These are phyloP conservation scores for Chondrosia reniformis DNA, from an alignment of 37 sponge, comb jelly and placozoan species.

Conservation along the genomic window DNA sequence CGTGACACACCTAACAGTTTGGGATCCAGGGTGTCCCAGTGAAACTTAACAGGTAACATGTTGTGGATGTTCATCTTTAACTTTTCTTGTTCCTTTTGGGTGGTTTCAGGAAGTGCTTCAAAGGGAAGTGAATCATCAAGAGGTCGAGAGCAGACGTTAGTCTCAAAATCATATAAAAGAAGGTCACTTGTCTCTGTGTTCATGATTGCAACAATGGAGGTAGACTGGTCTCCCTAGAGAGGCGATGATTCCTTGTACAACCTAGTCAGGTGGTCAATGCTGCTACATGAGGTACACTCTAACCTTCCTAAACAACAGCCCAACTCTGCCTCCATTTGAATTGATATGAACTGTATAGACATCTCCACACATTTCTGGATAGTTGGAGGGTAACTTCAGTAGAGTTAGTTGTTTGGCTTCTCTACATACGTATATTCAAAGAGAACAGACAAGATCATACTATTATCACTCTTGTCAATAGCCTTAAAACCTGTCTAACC, in stretches of 20 bases:
- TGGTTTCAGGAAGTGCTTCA: slow-evolving; percentile 20
- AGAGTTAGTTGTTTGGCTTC: slow-evolving; percentile 55
- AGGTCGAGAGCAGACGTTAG: not conserved
- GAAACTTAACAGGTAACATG: slow-evolving; percentile 10
- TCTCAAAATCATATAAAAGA: slow-evolving; percentile 3
- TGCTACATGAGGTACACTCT: not conserved
- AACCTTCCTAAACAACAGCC: slow-evolving; percentile 48
- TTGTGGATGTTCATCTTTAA: slow-evolving; percentile 21
- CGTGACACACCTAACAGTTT: slow-evolving; percentile 44
- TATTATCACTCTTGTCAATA: no score
- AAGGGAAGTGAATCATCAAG: not conserved
- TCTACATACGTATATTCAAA: slow-evolving; percentile 31
- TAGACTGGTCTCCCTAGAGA: not conserved
- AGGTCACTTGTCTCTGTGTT: not conserved
- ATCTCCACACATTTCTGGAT: not conserved
- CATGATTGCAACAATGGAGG: not conserved
- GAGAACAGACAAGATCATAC: no score
- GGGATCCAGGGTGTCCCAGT: slow-evolving; percentile 75
- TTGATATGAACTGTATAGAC: slow-evolving; percentile 59
- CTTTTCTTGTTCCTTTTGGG: slow-evolving; percentile 27
- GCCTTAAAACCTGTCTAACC: no score
- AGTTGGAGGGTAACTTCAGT: slow-evolving; percentile 16
- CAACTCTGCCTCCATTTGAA: slow-evolving; percentile 62
- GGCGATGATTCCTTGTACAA: not conserved
- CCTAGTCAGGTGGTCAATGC: not conserved